Base-by-base conservation (phyloP, 2,888 invertebrate species). In the Tetragonisca angustula region DNA sequence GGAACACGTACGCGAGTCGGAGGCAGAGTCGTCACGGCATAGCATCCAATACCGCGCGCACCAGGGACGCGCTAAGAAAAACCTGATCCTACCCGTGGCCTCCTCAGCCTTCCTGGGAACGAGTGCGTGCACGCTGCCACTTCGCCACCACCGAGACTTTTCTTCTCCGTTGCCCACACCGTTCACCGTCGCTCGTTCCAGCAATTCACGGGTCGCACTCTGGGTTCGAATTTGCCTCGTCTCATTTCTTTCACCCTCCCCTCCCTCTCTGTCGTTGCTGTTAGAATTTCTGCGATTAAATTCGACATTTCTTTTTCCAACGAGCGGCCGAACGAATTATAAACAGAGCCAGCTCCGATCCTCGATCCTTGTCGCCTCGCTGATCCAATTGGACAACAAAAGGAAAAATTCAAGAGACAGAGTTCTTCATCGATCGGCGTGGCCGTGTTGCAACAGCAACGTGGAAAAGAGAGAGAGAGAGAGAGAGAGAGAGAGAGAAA, bases 11-110 rank as follows among this genome's bases (percentile, higher is more conserved):
- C 75, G 89, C 76, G 83, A 86, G 73, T 71, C 77, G 86, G 84
- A 85, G 86, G 80, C 82, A 81, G 81, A 81, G 86, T 79, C 81
- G 83, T 65, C 87, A 73, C 73, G 68, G 73, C 86, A 78, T 79
- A 87, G 88, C 87, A 85, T 87, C 87, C 88, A 84, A 85, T 83
- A 79, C 76, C 81, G 80, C 81, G 87, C 87, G 87, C 87, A 87
- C 78, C 88, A 76, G 84, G 85, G 87, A 90, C 88, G 86, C 80
- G 82, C 73, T 85, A 87, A 88, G 89, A 90, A 91, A 90, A 91
- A 91, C 91, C 90, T 85, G 91, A 91, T 91, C 87, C 88, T 85
- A 79, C 83, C 43, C 79, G 81, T 79, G 83, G 79, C 76, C 84
- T 88, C 89, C 73, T 85, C 79, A 80, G 80, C 84, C 81, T 88